Conservation (phyloP, 2,797 vertebrate species). For the Mus minutoides region DNA sequence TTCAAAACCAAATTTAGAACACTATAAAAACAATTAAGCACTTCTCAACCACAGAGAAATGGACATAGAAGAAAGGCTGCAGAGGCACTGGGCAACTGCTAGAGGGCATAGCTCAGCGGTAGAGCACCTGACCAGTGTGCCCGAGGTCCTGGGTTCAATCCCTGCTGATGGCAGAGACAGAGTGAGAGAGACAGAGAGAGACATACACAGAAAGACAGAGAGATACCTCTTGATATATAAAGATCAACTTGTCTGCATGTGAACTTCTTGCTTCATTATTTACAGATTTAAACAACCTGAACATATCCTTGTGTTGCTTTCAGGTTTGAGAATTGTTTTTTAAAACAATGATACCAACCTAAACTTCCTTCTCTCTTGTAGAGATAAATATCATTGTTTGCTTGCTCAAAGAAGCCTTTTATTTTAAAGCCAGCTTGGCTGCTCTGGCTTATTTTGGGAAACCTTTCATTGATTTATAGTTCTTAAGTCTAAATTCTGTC, state of each 20-base stretch:
- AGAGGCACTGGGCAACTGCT: neutral
- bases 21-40: constrained; percentile 13
- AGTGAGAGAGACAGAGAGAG: neutral
- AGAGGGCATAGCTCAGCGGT: too few relatives aligned
- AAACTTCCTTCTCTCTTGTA: neutral
- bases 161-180: neutral
- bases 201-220: neutral
- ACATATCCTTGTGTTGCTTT: constrained; percentile 6
- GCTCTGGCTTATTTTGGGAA: constrained; percentile 1
- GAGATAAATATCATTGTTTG: constrained; percentile 1
- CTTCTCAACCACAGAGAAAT: neutral
- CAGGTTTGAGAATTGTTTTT: neutral
- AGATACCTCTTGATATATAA: neutral
- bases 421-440: constrained; percentile 33
- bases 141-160: neutral
- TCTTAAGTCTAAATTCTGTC: neutral
- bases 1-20: neutral
- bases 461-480: neutral
- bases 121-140: neutral
- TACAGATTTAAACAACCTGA: constrained; percentile 11
- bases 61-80: neutral
- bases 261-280: neutral
- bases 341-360: constrained; percentile 49
- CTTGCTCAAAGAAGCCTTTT: neutral
- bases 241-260: neutral